Evolutionary conservation across 1,140 invertebrate genomes (phyloP).

Genomic region (Drosophila mojavensis): DNA sequence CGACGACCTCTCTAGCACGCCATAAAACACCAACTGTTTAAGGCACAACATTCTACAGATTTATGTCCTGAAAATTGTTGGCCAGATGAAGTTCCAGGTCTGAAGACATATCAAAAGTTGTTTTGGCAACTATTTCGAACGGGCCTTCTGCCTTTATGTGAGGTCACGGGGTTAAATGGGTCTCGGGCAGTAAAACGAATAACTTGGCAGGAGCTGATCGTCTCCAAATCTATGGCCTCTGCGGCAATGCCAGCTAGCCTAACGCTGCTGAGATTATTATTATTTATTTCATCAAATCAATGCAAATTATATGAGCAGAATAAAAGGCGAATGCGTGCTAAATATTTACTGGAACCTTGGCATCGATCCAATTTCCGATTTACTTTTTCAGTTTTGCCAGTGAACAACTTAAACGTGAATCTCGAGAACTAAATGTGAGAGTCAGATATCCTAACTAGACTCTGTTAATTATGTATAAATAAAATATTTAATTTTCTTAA

Average conservation of each 20-base stretch:
- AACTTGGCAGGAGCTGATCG: slow-evolving; percentile 43
- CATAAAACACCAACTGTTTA: slow-evolving; percentile 77
- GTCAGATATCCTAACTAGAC: no score
- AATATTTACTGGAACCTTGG: background rate
- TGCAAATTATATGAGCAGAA: no score
- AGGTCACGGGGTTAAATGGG: slow-evolving; percentile 48
- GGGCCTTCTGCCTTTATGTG: slow-evolving; percentile 1
- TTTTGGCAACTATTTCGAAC: slow-evolving; percentile 68
- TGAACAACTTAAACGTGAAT: no score
- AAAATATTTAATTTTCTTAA: no score
- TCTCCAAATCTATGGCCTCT: no score
- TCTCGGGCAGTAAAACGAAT: slow-evolving; percentile 41
- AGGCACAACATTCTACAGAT: slow-evolving; percentile 66
- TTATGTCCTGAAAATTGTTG: slow-evolving; percentile 68
- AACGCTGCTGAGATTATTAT: no score
- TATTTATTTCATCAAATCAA: no score
- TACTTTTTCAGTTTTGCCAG: no score
- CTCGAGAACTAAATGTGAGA: no score
- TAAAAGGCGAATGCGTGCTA: background rate
- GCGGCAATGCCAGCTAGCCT: no score
- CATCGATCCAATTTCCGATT: background rate
- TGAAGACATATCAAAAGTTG: slow-evolving; percentile 47
- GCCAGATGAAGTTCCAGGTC: slow-evolving; percentile 38
- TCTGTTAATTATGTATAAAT: no score
- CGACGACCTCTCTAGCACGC: slow-evolving; percentile 55